Evolutionary conservation across 2,113 vertebrate genomes (phyloP), one percentile per base, ranked within the genome.

Genomic region (Eleginops maclovinus): DNA sequence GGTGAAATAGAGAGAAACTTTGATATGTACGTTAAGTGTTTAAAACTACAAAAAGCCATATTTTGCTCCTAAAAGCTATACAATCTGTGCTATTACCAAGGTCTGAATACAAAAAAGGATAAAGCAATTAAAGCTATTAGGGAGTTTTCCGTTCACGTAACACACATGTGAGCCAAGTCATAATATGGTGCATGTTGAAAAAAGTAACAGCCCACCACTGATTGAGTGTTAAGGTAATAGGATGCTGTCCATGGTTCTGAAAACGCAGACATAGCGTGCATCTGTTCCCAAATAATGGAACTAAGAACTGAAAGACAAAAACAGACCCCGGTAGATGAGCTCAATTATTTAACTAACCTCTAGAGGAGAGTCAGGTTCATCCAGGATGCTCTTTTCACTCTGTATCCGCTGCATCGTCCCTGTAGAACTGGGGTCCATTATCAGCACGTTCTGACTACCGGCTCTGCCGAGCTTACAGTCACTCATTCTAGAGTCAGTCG

Each of bases 161-260:
- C 12, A 59, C 8, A 21, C 2, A 24, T 17, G 9, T 4, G 0
- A 60, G 4, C 4, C 1, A 19, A 43, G 9, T 12, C 13, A 17
- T 56, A 43, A 14, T 50, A 8, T 24, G 4, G 15, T 50, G 9
- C 43, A 3, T 31, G 12, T 15, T 7, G 5, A 24, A 17, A 4
- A 62, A 46, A 11, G 19, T 24, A 60, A 31, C 17, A 65, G 58
- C 51, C 41, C 44, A 58, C 49, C 19, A 75, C 1, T 13, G 1
- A 9, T 2, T 40, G n/a, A 24, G 5, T 62, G 4, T 26, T 0
- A 2, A 53, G 3, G 3, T 12, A 16, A 4, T 1, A 2, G 13
- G 21, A 4, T 6, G 15, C 60, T 79, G 54, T 61, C 47, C 66
- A 61, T 67, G 61, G 47, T 62, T 0, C 67, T 67, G 28, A 53